These are phyloP conservation scores for Popillia japonica DNA, from an alignment of 1,140 invertebrate genomes.

Conservation along the genomic window DNA sequence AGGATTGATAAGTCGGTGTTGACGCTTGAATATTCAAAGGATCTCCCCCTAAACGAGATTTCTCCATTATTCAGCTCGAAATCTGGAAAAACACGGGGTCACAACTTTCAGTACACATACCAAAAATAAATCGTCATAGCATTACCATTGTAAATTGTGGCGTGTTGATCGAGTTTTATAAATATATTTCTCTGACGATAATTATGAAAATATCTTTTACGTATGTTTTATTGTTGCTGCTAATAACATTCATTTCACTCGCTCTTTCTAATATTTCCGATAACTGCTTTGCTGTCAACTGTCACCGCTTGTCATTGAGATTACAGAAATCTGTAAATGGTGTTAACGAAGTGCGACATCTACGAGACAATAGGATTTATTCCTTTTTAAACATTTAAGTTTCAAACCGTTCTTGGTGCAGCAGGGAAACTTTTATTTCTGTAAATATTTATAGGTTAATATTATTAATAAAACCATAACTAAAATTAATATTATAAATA, in stretches of 20 bases:
- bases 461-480: too few species aligned
- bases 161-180: background rate
- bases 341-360: background rate
- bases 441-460: too few species aligned
- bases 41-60: constrained; percentile 63
- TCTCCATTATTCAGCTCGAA: constrained; percentile 61
- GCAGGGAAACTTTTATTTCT: background rate
- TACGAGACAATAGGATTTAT: background rate
- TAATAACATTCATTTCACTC: constrained; percentile 1
- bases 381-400: background rate
- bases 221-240: background rate
- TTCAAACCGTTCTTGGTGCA: background rate
- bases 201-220: constrained; percentile 12
- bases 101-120: background rate
- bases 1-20: constrained; percentile 63
- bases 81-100: constrained; percentile 44
- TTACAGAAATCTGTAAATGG: background rate
- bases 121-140: background rate
- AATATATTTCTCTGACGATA: background rate
- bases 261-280: background rate
- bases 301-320: background rate
- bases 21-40: constrained; percentile 58
- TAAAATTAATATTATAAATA: too few species aligned
- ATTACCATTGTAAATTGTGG: background rate
- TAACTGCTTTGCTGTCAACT: background rate